Base-by-base conservation (phyloP, 2,888 invertebrate genomes). In the Thumatha senex region DNA sequence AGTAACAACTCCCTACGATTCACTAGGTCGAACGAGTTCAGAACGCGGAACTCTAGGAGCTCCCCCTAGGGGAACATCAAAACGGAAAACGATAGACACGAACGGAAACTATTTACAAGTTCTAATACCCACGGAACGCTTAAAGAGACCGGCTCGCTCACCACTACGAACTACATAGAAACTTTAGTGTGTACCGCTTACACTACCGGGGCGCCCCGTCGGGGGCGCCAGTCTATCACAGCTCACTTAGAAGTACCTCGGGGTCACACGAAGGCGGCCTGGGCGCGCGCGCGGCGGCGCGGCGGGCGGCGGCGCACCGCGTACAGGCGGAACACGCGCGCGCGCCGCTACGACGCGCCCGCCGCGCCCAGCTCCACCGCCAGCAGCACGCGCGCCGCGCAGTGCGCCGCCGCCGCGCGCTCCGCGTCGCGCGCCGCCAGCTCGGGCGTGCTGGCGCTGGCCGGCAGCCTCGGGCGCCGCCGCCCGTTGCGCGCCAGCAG, bases 251-350 rank as follows among this genome's bases (percentile, higher is more conserved):
- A 78, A 80, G 83, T 78, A 80, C 74, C 36, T 9, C 50, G 53
- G 54, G 51, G 65, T 46, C 66, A 60, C 39, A 46, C 48, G 48
- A 41, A 50, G 15, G 1, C 18, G 10, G 18, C 18, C 18, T 5
- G 18, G 36, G 54, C 8, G 54, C 54, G 46, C 54, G 29, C 10
- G 31, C 60, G 31, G 31, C 10, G 11, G 31, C 59, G 54, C 62
- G 61, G 40, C 62, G 59, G 48, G 66, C 39, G 82, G 82, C 43
- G 86, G 76, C 63, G 29, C 14, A 92, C 76, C 57, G 90, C 84
- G 80, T 92, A 92, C 59, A 91, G 77, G 72, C 88, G 89, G 61
- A 87, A 86, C 44, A 92, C 92, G 76, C 92, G 91, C 83, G 92
- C 70, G 51, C 89, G 89, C 41, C 51, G 33, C 51, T 75, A 51